A percentile compares a stretch with the other conserved stretches of the same genome.
Evolutionary conservation across 2,797 vertebrate genomes (phyloP).

Genomic region (Anolis apletophallus): DNA sequence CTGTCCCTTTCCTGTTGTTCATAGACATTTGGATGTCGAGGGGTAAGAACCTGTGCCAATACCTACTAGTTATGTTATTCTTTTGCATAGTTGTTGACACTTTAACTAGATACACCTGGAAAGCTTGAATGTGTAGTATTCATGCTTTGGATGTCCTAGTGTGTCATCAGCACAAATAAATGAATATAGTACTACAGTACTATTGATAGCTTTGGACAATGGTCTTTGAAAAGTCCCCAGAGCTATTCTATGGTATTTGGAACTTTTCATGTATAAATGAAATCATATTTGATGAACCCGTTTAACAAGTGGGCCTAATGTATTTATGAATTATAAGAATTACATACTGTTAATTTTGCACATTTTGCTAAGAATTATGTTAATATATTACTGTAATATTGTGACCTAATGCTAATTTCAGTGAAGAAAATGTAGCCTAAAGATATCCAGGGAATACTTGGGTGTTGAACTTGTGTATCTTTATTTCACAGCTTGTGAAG

Average conservation of each 20-base stretch:
- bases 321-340: too few relatives aligned
- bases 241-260: too few relatives aligned
- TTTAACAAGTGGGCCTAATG: too few relatives aligned
- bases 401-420: background rate
- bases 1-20: background rate
- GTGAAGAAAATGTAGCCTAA: background rate
- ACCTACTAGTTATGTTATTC: slow-evolving; percentile 4
- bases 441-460: background rate
- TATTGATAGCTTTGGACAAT: background rate
- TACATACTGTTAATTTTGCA: background rate
- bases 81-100: background rate
- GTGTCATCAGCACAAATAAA: background rate
- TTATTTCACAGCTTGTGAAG: background rate
- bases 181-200: background rate
- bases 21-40: background rate
- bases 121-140: background rate
- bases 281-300: too few relatives aligned
- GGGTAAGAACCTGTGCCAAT: background rate
- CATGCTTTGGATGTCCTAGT: background rate
- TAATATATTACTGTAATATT: background rate
- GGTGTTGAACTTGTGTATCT: slow-evolving; percentile 4
- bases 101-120: background rate
- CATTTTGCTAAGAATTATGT: background rate
- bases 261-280: too few relatives aligned
- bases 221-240: background rate